These are phyloP conservation scores for Miopithecus talapoin DNA, from an alignment of 2,797 vertebrate species.

Conservation along the genomic window DNA sequence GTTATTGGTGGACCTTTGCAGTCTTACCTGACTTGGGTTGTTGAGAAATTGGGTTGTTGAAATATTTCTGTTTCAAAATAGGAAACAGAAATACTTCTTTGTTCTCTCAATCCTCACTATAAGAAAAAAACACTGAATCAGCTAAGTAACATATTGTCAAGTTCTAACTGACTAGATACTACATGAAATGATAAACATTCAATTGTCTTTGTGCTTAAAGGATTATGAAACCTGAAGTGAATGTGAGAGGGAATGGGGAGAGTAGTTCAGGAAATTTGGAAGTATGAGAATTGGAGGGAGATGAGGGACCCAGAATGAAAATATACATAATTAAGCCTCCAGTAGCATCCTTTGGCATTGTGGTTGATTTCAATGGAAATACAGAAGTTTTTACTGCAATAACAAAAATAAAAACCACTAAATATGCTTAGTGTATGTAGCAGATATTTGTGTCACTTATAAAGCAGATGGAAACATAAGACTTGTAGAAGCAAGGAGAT, in stretches of 20 bases:
- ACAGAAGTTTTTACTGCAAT: neutral
- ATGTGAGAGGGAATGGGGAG: neutral
- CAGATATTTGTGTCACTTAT: neutral
- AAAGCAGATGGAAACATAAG: neutral
- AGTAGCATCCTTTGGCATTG: neutral
- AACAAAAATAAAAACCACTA: neutral
- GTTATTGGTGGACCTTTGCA: neutral
- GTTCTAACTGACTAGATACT: neutral
- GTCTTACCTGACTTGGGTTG: neutral
- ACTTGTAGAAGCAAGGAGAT: neutral
- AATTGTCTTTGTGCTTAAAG: neutral
- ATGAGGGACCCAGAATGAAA: neutral
- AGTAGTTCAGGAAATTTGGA: neutral
- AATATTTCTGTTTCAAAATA: conserved; percentile 23
- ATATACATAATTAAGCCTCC: neutral
- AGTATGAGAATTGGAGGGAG: neutral
- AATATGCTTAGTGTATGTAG: neutral
- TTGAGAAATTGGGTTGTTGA: neutral
- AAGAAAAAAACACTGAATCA: neutral
- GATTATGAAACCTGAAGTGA: neutral
- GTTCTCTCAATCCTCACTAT: neutral
- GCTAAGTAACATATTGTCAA: neutral
- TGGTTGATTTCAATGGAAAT: neutral
- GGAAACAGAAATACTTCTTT: conserved; percentile 23
- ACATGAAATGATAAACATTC: neutral